Percentiles rank a stretch among this genome's conserved stretches.
These are phyloP conservation scores for Diceros bicornis DNA, from an alignment of 2,797 vertebrate species.

Conservation along the genomic window DNA sequence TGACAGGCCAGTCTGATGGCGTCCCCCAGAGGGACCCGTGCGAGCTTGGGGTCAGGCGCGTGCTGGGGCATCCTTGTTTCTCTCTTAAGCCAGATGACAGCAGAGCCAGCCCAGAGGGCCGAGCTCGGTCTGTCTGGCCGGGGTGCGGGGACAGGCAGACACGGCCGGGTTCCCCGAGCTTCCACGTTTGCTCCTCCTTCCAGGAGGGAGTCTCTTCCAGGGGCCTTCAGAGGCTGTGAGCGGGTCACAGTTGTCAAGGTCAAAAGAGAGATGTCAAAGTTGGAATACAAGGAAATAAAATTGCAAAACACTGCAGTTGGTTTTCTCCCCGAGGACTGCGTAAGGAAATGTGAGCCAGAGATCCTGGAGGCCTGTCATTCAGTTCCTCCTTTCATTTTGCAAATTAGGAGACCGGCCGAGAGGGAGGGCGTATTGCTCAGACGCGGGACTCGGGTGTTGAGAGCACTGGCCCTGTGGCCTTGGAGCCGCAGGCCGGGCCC, in stretches of 20 bases:
- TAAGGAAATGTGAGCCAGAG: neutral
- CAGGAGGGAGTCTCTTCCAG: neutral
- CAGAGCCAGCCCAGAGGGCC: neutral
- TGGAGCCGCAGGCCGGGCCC: neutral
- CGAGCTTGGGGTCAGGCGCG: rapidly evolving
- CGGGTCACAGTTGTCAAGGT: too few relatives aligned
- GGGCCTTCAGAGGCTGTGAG: too few relatives aligned
- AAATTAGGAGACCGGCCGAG: neutral
- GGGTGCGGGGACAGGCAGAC: neutral
- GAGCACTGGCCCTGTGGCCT: neutral
- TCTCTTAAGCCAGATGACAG: neutral
- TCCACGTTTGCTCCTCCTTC: neutral
- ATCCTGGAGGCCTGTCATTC: too few relatives aligned
- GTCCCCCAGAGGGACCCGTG: rapidly evolving
- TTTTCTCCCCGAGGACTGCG: neutral
- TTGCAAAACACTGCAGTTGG: too few relatives aligned
- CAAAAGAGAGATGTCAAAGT: neutral
- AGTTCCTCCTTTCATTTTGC: too few relatives aligned
- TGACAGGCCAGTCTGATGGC: neutral
- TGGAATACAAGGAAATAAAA: neutral
- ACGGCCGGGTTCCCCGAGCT: neutral
- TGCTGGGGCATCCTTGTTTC: neutral
- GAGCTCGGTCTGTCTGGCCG: neutral
- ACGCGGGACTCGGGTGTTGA: neutral
- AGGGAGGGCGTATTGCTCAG: neutral